These are phyloP conservation scores for Chloroceryle aenea DNA, from an alignment of 2,113 vertebrate genomes.

Conservation along the genomic window DNA sequence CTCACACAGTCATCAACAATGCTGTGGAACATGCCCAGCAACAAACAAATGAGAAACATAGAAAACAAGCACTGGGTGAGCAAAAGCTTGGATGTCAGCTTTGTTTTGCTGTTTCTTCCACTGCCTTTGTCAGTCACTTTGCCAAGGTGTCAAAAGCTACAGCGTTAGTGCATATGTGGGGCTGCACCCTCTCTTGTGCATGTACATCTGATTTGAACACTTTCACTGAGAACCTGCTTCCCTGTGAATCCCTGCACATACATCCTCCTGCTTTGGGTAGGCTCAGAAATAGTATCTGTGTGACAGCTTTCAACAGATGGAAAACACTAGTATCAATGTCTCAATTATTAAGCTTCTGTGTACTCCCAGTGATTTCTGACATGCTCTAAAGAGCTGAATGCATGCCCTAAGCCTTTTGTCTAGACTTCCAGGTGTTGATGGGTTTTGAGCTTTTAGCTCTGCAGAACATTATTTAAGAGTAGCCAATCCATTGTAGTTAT, in stretches of 20 bases:
- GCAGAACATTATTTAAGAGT: neutral
- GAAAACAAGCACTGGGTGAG: neutral
- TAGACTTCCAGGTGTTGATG: neutral
- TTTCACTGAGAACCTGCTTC: neutral
- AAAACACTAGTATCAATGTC: neutral
- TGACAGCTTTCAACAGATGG: neutral
- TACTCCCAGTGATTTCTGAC: neutral
- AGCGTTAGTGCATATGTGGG: accelerated
- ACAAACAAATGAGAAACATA: neutral
- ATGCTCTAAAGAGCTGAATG: neutral
- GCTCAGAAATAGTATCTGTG: neutral
- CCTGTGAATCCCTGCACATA: neutral
- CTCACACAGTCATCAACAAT: accelerated
- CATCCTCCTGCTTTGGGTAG: neutral
- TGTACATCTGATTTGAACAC: neutral
- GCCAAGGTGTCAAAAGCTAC: neutral
- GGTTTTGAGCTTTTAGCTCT: neutral
- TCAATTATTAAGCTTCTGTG: neutral
- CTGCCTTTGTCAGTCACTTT: neutral
- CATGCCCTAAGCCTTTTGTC: neutral
- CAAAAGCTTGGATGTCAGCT: neutral
- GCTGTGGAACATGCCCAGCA: neutral
- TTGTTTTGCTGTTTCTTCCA: neutral
- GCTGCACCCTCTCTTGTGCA: accelerated
- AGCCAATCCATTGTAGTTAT: neutral